A percentile compares a stretch with the other conserved stretches of the same genome.
These are phyloP conservation scores for Hemaris fuciformis DNA, from an alignment of 2,888 invertebrate species.

Conservation along the genomic window DNA sequence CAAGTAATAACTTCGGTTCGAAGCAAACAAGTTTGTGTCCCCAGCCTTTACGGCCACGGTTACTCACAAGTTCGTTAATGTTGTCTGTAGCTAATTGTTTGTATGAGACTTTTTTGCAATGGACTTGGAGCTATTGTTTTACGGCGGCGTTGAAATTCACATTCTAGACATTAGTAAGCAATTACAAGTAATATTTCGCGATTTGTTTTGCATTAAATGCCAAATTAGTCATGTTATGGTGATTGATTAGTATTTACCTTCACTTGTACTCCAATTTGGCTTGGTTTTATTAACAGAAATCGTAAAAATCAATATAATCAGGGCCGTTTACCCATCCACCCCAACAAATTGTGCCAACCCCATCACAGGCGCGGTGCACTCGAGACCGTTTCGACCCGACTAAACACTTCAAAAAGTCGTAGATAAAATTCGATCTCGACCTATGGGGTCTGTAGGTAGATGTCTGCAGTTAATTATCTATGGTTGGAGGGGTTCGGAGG, in stretches of 20 bases:
- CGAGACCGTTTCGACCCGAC: conserved; percentile 47
- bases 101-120: too few relatives aligned
- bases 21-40: background rate
- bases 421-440: conserved; percentile 71
- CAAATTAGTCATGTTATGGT: background rate
- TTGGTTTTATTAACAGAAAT: conserved; percentile 43
- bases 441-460: conserved; percentile 57
- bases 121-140: too few relatives aligned
- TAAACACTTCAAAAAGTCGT: conserved; percentile 69
- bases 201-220: background rate
- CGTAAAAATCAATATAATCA: conserved; percentile 76
- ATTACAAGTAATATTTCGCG: background rate
- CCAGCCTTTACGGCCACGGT: background rate
- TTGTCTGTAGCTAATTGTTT: too few relatives aligned
- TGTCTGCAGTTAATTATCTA: conserved; percentile 78
- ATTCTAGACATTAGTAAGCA: too few relatives aligned
- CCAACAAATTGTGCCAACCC: conserved; percentile 73
- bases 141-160: too few relatives aligned
- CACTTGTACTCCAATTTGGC: background rate
- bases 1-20: background rate
- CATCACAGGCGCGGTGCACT: conserved; percentile 53
- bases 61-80: too few relatives aligned
- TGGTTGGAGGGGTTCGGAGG: conserved; percentile 58
- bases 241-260: background rate
- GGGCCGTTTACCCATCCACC: conserved; percentile 72